Percentiles rank a stretch among this genome's conserved stretches.
Conservation (phyloP, 1,140 invertebrate genomes). For the Brachionus angularis region DNA sequence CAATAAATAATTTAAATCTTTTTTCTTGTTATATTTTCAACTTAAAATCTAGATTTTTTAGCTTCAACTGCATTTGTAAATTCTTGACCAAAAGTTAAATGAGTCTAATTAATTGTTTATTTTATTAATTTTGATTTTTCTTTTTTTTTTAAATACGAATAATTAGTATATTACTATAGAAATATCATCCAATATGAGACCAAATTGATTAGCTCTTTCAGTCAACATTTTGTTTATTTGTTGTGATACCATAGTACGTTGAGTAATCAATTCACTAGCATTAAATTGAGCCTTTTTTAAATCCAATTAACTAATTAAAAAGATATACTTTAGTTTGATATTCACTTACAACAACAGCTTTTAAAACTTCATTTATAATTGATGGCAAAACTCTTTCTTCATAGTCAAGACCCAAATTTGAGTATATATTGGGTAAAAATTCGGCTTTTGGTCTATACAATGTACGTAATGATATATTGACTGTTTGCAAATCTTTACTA, state of each 20-base stretch:
- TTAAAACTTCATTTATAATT: constrained; percentile 96
- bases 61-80: constrained; percentile 97
- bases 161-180: constrained; percentile 69
- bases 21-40: too few relatives aligned
- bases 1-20: too few relatives aligned
- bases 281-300: constrained; percentile 99
- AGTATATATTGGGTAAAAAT: constrained; percentile 82
- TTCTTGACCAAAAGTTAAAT: constrained; percentile 95
- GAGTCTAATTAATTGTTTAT: constrained; percentile 71
- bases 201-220: constrained; percentile 87
- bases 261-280: constrained; percentile 96
- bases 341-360: constrained; percentile 99
- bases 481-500: constrained; percentile 99
- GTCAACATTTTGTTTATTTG: constrained; percentile 80
- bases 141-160: too few relatives aligned
- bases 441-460: constrained; percentile 86
- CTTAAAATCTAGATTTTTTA: constrained; percentile 94
- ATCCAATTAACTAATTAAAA: too few relatives aligned
- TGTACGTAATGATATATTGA: constrained; percentile 96
- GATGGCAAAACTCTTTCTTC: constrained; percentile 97
- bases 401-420: constrained; percentile 92
- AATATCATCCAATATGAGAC: constrained; percentile 95
- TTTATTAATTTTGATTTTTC: not conserved
- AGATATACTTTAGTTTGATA: too few relatives aligned
- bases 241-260: constrained; percentile 93